Evolutionary conservation across 2,113 vertebrate species (phyloP), one percentile per base, ranked within the genome.

Genomic region (Condylura cristata): DNA sequence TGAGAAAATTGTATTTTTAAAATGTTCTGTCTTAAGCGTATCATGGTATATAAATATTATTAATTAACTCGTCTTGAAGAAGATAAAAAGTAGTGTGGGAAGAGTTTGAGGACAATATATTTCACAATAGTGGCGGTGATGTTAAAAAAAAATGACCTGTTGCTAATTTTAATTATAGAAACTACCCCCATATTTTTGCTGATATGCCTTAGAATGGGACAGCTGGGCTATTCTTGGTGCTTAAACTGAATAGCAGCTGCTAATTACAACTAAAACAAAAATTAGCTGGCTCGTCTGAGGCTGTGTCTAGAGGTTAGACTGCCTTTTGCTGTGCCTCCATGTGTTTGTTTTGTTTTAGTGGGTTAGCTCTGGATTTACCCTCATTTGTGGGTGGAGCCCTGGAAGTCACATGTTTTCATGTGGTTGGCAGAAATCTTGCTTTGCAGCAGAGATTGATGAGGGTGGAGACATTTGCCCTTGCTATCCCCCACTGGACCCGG

Each of bases 221-320:
- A 97, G 97, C 97, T 97, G 97, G 95, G 90, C 86, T 84, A n/a
- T 56, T 92, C 86, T 82, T 82, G 46, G 34, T 89, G 93, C 95
- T 91, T 88, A 85, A 96, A 96, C 92, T 78, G 39, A 97, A 91
- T 89, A 96, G 91, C 93, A 96, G 96, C 96, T 97, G 95, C 95
- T 97, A 97, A 97, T 98, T 98, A 97, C 96, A 97, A 89, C 93
- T 86, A 94, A 72, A 78, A 68, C 66, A 94, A 95, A 97, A 87
- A 93, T 96, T 95, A 93, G 39, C 6, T 65, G 48, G 26, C 94
- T 83, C 72, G 41, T 81, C 89, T 97, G 95, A 97, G 53, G 53
- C 53, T 22, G 18, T 46, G 93, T 97, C 60, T 97, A 90, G 97
- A 95, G 93, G 97, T 98, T 94, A 92, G 96, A 91, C 90, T 97